A percentile compares a stretch with the other conserved stretches of the same genome.
These are phyloP conservation scores for Acrocyrtus sp. DNA, from an alignment of 2,888 invertebrate species.

Conservation along the genomic window DNA sequence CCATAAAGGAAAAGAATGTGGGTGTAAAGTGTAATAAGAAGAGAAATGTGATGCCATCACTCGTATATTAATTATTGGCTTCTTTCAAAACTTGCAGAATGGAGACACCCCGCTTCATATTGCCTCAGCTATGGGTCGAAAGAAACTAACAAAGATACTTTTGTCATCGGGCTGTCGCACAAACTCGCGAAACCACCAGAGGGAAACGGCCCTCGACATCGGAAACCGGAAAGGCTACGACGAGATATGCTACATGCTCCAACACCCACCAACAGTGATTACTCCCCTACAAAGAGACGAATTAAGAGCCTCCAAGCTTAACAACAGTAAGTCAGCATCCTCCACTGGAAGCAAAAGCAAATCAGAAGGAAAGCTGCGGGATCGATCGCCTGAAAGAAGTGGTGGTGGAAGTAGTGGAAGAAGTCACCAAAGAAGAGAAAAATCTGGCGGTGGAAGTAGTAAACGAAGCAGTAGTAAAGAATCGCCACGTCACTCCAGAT, in stretches of 20 bases:
- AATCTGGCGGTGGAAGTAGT: conserved; percentile 29
- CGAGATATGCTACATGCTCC: conserved; percentile 68
- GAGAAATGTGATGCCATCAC: too few species aligned
- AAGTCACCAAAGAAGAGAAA: conserved; percentile 24
- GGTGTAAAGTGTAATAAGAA: too few species aligned
- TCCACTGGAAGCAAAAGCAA: conserved; percentile 37
- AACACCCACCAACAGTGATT: conserved; percentile 55
- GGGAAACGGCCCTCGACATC: conserved; percentile 90
- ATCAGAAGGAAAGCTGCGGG: conserved; percentile 24
- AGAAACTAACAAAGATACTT: conserved; percentile 90
- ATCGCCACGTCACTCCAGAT: conserved; percentile 50
- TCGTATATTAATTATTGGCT: background rate
- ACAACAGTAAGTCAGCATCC: conserved; percentile 29
- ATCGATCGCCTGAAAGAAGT: conserved; percentile 24
- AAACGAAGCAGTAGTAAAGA: conserved; percentile 33
- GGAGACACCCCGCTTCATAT: conserved; percentile 95
- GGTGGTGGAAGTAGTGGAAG: conserved; percentile 49
- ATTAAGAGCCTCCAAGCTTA: conserved; percentile 58
- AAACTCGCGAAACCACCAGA: conserved; percentile 81
- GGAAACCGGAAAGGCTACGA: conserved; percentile 85
- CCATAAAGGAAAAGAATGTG: background rate
- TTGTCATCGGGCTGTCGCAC: conserved; percentile 86
- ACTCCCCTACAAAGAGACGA: conserved; percentile 60
- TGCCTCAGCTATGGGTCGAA: conserved; percentile 90
- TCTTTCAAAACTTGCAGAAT: too few species aligned